Evolutionary conservation across 2,888 invertebrate genomes (phyloP).

Genomic region (Dexiosoma caninum): DNA sequence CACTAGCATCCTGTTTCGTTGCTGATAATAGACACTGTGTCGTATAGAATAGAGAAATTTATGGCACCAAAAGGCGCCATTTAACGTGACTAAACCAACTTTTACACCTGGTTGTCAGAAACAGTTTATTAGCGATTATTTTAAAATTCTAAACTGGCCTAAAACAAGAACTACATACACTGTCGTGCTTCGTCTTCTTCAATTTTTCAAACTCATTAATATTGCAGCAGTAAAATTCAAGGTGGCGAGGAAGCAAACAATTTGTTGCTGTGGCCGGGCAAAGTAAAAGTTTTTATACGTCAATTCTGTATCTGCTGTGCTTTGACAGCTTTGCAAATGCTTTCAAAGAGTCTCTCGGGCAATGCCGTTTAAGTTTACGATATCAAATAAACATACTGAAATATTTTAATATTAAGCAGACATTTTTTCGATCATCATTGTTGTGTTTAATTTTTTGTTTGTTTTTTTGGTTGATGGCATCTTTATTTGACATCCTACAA

Average conservation of each 20-base stretch:
- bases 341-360: not conserved
- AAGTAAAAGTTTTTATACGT: conserved; percentile 18
- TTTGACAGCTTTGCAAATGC: not conserved
- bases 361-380: conserved; percentile 32
- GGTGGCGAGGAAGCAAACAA: not conserved
- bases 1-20: not conserved
- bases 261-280: not conserved
- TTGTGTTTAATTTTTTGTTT: not conserved
- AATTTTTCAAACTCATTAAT: not conserved
- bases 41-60: conserved; percentile 11
- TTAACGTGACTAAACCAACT: conserved; percentile 9
- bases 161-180: not conserved
- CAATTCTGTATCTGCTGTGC: no score
- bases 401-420: conserved; percentile 34
- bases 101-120: conserved; percentile 20
- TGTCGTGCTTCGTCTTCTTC: not conserved
- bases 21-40: not conserved
- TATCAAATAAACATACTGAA: conserved; percentile 21
- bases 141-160: conserved; percentile 12
- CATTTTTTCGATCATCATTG: conserved; percentile 1
- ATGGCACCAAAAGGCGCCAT: conserved; percentile 36
- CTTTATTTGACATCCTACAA: conserved; percentile 23
- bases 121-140: conserved; percentile 39
- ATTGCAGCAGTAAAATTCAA: not conserved
- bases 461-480: no score